A percentile compares a stretch with the other conserved stretches of the same genome.
phyloP scores from a whole-genome alignment of 1,140 invertebrate species.

The Drosophila parvula region DNA sequence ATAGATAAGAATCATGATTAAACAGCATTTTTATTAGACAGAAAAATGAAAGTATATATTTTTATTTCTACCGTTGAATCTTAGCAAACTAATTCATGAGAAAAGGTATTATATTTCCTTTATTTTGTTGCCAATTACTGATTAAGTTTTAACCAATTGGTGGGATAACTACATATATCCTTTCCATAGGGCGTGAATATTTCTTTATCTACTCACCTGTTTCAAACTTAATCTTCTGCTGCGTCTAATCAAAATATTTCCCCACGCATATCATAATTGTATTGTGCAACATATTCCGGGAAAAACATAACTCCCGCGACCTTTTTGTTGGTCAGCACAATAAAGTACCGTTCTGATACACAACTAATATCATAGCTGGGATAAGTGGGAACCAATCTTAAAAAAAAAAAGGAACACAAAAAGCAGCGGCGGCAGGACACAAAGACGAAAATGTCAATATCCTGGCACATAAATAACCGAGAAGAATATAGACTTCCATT shows the following conservation, averaged over 20 bases:
- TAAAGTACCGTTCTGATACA: conserved; percentile 68
- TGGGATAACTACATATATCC: neutral
- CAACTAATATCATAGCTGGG: conserved; percentile 35
- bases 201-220: neutral
- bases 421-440: conserved; percentile 54
- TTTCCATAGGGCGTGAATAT: conserved; percentile 4
- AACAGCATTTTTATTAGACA: too few relatives aligned
- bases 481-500: conserved; percentile 56
- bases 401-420: conserved; percentile 38
- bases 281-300: conserved; percentile 30
- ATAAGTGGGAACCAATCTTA: conserved; percentile 12
- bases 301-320: conserved; percentile 18
- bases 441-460: conserved; percentile 70
- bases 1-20: too few relatives aligned
- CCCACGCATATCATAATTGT: conserved; percentile 72
- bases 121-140: neutral
- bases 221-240: conserved; percentile 1
- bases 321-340: conserved; percentile 63
- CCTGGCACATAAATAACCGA: conserved; percentile 73
- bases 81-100: neutral
- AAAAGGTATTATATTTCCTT: neutral
- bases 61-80: neutral
- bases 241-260: conserved; percentile 69
- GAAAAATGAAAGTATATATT: too few relatives aligned
- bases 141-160: neutral